Evolutionary conservation across 2,888 invertebrate genomes (phyloP).

Genomic region (Luperina testacea): DNA sequence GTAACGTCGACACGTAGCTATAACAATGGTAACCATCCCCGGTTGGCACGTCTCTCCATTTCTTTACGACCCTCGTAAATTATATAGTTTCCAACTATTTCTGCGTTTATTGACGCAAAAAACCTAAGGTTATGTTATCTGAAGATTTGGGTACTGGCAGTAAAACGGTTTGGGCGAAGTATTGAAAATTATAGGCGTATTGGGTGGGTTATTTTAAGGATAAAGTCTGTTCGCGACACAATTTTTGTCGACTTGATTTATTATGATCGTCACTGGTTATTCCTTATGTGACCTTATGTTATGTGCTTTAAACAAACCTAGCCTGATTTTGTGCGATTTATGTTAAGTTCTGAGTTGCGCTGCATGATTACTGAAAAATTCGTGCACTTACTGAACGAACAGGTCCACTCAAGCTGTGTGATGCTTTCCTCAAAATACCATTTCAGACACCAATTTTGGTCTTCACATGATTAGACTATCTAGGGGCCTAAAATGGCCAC

Average conservation of each 20-base stretch:
- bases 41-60: slow-evolving; percentile 57
- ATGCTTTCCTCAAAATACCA: too few relatives aligned
- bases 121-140: slow-evolving; percentile 49
- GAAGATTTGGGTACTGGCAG: slow-evolving; percentile 43
- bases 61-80: slow-evolving; percentile 64
- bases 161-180: slow-evolving; percentile 51
- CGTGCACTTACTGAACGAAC: not conserved
- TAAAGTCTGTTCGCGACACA: slow-evolving; percentile 14
- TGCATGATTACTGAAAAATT: not conserved
- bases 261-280: slow-evolving; percentile 3
- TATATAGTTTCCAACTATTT: slow-evolving; percentile 63
- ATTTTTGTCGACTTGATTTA: slow-evolving; percentile 29
- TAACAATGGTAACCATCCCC: slow-evolving; percentile 53
- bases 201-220: slow-evolving; percentile 26
- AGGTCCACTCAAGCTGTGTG: not conserved
- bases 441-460: too few relatives aligned
- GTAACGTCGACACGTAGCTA: slow-evolving; percentile 9
- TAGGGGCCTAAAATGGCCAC: too few relatives aligned
- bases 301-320: not conserved
- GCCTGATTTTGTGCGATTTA: not conserved
- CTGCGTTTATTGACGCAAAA: slow-evolving; percentile 64
- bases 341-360: not conserved
- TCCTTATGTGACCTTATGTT: not conserved
- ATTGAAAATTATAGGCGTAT: slow-evolving; percentile 55
- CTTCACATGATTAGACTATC: too few relatives aligned